Evolutionary conservation across 2,797 vertebrate genomes (phyloP), one percentile per base, ranked within the genome.

Genomic region (Periophthalmus magnuspinnatus): DNA sequence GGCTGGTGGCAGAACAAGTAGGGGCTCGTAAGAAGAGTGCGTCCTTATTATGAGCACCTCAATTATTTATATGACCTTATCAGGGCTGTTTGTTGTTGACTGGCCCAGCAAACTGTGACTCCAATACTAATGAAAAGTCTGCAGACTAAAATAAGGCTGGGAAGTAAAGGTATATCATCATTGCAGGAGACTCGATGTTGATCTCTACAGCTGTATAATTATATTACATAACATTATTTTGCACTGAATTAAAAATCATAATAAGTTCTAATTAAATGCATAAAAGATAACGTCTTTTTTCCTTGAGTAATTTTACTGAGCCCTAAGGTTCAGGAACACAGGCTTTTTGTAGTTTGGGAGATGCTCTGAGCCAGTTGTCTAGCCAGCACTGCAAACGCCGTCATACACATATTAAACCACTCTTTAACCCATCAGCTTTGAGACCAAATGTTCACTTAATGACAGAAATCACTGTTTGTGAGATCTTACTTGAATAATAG

Each of bases 41-140:
- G 80, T 63, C 84, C 82, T 90, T 83, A 87, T 88, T 84, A 83
- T 68, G 54, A 69, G 4, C 9, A 62, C 74, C 70, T 88, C 78
- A 81, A 84, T 88, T 85, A 88, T 84, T 86, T 80, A 86, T 72
- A 76, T 83, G 87, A 90, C 87, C 84, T 90, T 88, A 80, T 90
- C 87, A 78, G 68, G 81, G 78, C 47, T 81, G 83, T 82, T 86
- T 83, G 80, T 84, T 86, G 84, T 69, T 81, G 74, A 77, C 79
- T 57, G 71, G 69, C 70, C 64, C 38, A 54, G 76, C 60, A 71
- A 79, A 68, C 67, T 77, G 83, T 84, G 83, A 87, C 71, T 82
- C 78, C 75, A 80, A 81, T 82, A 74, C 86, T 77, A 79, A 86
- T 83, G 70, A 82, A 78, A 84, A 66, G 34, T 71, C 54, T 58